Evolutionary conservation across 1,140 invertebrate genomes (phyloP).

Genomic region (Diachasma alloeum): DNA sequence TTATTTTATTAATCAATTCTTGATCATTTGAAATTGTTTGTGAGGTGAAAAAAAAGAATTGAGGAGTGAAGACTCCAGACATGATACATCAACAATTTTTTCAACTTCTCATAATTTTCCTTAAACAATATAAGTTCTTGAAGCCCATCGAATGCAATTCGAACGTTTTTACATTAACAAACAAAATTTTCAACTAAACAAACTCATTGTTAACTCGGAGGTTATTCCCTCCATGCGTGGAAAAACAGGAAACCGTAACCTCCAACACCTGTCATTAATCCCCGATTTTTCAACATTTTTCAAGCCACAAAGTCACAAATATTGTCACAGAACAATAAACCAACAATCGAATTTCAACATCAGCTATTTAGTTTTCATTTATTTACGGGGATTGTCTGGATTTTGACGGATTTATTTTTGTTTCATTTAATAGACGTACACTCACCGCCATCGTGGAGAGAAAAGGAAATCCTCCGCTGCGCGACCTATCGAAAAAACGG

Average conservation of each 20-base stretch:
- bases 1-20: no score
- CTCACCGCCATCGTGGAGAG: conserved; percentile 55
- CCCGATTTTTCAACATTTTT: not conserved
- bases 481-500: conserved; percentile 27
- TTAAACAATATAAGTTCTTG: no score
- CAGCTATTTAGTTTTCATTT: not conserved
- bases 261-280: not conserved
- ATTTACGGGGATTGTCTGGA: conserved; percentile 37
- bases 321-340: conserved; percentile 18
- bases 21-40: no score
- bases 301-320: conserved; percentile 17
- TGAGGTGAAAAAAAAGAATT: no score
- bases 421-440: conserved; percentile 32
- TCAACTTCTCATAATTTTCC: no score
- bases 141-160: no score
- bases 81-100: no score
- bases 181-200: no score
- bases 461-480: conserved; percentile 32
- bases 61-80: no score
- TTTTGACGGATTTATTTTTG: conserved; percentile 38
- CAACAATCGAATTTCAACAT: not conserved
- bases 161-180: no score
- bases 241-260: conserved; percentile 9
- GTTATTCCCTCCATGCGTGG: not conserved
- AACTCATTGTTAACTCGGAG: not conserved